Evolutionary conservation across 2,888 invertebrate genomes (phyloP), one percentile per base, ranked within the genome.

Genomic region (Ennomos erosarius): DNA sequence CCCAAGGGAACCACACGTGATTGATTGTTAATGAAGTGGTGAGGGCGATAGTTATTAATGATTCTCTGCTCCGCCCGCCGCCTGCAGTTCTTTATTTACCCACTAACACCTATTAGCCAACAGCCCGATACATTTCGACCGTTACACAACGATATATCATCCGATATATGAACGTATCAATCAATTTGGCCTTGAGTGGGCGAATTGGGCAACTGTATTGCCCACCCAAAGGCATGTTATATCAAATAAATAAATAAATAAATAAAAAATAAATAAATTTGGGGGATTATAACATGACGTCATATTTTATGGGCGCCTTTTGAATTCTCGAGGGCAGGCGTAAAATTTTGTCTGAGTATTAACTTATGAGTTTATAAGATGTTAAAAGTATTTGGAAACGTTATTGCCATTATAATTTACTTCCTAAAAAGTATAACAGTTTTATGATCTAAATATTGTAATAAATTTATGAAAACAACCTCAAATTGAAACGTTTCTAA

Each of bases 1-100:
- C 72, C 74, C 84, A 77, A 70, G 72, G 76, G 70, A 71, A 75
- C 71, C 78, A 83, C 82, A 78, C 83, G 84, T 90, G 90, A 92
- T 91, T 87, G 90, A 92, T 92, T 78, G 88, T 85, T 88, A 91
- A 91, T 90, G 90, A 91, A 90, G 88, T 87, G 79, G 75, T 68
- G 69, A 74, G 87, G 85, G 85, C 77, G 82, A 86, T 90, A 90
- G 91, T 90, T 90, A 92, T 90, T 90, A 92, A 91, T 90, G 89
- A 82, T 77, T 63, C 75, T 67, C 70, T 74, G 74, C 84, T 79
- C 87, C 87, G 84, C 88, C 87, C 78, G 81, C 70, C 64, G 62
- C 71, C 63, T 72, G 64, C 74, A 74, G 75, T 82, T 85, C 86
- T 88, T 89, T 87, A 87, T 87, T 87, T 85, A 81, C 82, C 82